These are phyloP conservation scores for Anguilla marmorata DNA, from an alignment of 2,797 vertebrate genomes.

Conservation along the genomic window DNA sequence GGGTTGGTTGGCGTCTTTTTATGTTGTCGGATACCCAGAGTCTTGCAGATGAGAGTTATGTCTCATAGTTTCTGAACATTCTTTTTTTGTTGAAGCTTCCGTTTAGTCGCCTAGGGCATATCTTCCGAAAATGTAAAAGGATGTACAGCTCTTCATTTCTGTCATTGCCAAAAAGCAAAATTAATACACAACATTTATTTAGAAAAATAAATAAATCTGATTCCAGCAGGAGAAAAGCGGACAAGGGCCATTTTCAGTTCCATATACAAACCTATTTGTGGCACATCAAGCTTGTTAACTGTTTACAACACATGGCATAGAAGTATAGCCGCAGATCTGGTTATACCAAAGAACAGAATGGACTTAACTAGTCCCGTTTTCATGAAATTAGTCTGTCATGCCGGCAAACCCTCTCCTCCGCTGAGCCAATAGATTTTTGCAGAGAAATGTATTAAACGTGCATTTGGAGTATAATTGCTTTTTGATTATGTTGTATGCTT, in stretches of 20 bases:
- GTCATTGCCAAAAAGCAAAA: conserved; percentile 13
- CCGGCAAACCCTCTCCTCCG: conserved; percentile 27
- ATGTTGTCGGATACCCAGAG: conserved; percentile 75
- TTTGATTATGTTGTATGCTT: conserved; percentile 60
- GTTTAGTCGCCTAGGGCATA: conserved; percentile 19
- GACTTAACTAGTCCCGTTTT: background rate
- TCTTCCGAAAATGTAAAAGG: conserved; percentile 2
- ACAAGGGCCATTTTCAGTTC: background rate
- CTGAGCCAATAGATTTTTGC: conserved; percentile 20
- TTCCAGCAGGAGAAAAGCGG: background rate
- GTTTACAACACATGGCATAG: conserved; percentile 53
- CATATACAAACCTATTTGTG: conserved; percentile 24
- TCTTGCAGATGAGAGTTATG: conserved; percentile 64
- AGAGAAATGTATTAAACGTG: conserved; percentile 46
- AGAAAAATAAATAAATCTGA: background rate
- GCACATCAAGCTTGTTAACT: conserved; percentile 56
- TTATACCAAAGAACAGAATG: conserved; percentile 69
- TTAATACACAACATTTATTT: background rate
- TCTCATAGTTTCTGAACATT: conserved; percentile 39
- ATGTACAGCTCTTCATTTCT: conserved; percentile 13
- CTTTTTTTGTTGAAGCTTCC: conserved; percentile 35
- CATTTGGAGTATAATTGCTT: conserved; percentile 57
- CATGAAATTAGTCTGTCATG: conserved; percentile 29
- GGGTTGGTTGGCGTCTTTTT: conserved; percentile 61
- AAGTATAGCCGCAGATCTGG: conserved; percentile 70